Percentiles rank a stretch among this genome's conserved stretches.
Conservation (phyloP, 2,888 invertebrate genomes). For the Drosophila picticornis region DNA sequence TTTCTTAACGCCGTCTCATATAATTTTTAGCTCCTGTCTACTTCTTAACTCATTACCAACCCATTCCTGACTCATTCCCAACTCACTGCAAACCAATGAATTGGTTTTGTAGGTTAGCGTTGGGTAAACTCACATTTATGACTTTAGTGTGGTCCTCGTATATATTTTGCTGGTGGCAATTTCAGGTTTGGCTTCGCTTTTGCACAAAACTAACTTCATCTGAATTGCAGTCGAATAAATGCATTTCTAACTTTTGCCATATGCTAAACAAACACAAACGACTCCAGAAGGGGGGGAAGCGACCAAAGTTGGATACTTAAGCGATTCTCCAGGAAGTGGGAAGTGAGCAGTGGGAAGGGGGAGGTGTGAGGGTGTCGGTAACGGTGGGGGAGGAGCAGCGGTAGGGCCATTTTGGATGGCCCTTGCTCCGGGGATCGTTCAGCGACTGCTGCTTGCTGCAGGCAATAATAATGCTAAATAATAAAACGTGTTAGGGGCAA, state of each 20-base stretch:
- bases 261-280: slow-evolving; percentile 40
- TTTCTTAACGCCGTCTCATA: no score
- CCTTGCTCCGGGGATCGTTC: background rate
- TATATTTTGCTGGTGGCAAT: background rate
- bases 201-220: slow-evolving; percentile 9
- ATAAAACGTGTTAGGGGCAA: slow-evolving; percentile 37
- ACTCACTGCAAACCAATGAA: background rate
- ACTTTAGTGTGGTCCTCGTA: slow-evolving; percentile 8
- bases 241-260: slow-evolving; percentile 48
- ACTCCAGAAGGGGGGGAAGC: background rate
- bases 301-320: slow-evolving; percentile 37
- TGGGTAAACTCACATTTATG: slow-evolving; percentile 13
- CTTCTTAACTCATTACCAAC: background rate
- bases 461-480: slow-evolving; percentile 64
- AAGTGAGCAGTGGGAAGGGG: background rate
- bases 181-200: background rate
- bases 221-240: slow-evolving; percentile 32
- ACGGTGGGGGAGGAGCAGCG: background rate
- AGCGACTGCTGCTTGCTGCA: slow-evolving; percentile 35
- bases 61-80: background rate
- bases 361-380: background rate
- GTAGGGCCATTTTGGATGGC: slow-evolving; percentile 1
- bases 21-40: background rate
- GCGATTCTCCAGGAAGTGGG: background rate
- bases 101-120: slow-evolving; percentile 16